Base-by-base conservation (phyloP, 1,140 invertebrate genomes). In the Dufourea novaeangliae region DNA sequence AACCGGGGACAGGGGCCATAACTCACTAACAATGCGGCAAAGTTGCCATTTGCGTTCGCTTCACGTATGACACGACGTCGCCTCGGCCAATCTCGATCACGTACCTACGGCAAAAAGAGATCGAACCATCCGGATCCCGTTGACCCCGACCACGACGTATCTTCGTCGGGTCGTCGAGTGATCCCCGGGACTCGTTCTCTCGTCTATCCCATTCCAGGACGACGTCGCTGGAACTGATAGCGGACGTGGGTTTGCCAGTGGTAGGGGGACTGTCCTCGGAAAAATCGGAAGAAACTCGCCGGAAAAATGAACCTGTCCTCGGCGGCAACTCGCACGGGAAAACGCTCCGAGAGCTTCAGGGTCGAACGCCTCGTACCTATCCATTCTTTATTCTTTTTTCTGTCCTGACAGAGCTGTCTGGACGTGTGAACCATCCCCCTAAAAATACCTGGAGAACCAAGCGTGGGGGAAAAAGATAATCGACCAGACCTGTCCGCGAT, bases 231-330 rank as follows among this genome's bases (percentile, higher is more conserved):
- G n/a, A 32, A 34, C 27, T 57, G 63, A 76, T 59, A 32, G 73
- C 25, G n/a, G 27, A n/a, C 25, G 74, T 54, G 57, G 57, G 71
- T 71, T 62, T 41, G 34, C 39, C 29, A 12, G 64, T 27, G 41
- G 34, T 41, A 61, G 44, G 50, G 32, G 66, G 56, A 68, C n/a
- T 70, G 74, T 76, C 56, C 54, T 20, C 57, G 32, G 32, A 44
- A 17, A 75, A 62, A 77, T 71, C 74, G 63, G 56, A 71, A 61
- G 66, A 54, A 71, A 46, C 54, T 66, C 66, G 56, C 41, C 44
- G 74, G 74, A 77, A 77, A 77, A 77, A 77, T 77, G 74, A 76
- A 76, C 74, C 67, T 77, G 67, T 77, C 67, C 56, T 20, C 37
- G 11, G 8, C 27, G 34, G 56, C 66, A 29, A 69, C 22, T 57